phyloP scores from a whole-genome alignment of 2,888 invertebrate species.

The Cryptocheilus praepositus region DNA sequence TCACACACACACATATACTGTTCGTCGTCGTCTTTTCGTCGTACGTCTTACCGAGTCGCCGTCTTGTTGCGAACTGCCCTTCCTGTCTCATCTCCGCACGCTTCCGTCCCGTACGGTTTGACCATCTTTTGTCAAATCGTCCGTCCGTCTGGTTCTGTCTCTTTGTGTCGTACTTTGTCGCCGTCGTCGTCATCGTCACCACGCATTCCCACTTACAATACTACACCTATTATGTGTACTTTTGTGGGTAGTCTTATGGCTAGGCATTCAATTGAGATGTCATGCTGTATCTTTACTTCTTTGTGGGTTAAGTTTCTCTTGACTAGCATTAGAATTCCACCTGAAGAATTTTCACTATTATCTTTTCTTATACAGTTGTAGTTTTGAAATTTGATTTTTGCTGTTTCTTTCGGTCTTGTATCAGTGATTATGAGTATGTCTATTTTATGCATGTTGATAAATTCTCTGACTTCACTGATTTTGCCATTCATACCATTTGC shows the following conservation, averaged over 20 bases:
- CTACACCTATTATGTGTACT: constrained; percentile 6
- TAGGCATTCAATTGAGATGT: constrained; percentile 1
- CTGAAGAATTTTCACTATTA: constrained; percentile 10
- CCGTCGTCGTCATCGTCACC: too few relatives aligned
- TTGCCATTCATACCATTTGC: constrained; percentile 11
- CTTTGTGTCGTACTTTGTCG: too few relatives aligned
- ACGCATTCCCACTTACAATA: too few relatives aligned
- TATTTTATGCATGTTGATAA: constrained; percentile 5
- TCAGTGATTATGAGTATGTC: constrained; percentile 18
- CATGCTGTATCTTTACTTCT: background rate
- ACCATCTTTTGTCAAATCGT: too few relatives aligned
- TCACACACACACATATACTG: too few relatives aligned
- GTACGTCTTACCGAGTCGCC: too few relatives aligned
- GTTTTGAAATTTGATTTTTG: background rate
- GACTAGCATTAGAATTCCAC: constrained; percentile 7
- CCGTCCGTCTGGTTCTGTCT: too few relatives aligned
- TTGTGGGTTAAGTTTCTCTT: constrained; percentile 3
- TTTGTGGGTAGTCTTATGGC: background rate
- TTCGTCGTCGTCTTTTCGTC: too few relatives aligned
- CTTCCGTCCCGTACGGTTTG: too few relatives aligned
- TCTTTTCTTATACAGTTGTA: background rate
- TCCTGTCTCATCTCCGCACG: too few relatives aligned
- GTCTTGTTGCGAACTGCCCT: too few relatives aligned
- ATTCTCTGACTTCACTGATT: constrained; percentile 8
- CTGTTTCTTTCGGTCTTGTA: constrained; percentile 1